These are phyloP conservation scores for Pocota personata DNA, from an alignment of 2,888 invertebrate species.

Conservation along the genomic window DNA sequence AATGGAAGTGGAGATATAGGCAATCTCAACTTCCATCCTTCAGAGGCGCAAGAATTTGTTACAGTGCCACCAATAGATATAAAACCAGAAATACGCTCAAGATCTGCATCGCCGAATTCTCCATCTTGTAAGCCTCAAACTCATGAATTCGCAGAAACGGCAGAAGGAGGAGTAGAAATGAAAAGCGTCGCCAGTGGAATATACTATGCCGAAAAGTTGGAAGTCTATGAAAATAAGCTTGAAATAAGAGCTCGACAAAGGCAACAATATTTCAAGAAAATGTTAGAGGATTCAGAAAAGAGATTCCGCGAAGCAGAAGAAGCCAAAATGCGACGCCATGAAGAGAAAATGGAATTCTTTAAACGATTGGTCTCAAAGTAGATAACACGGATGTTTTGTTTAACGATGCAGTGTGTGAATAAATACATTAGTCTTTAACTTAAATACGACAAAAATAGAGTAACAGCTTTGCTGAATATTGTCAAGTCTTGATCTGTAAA, in stretches of 20 bases:
- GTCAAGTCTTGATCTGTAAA: no score
- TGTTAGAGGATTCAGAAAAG: neutral
- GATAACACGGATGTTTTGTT: no score
- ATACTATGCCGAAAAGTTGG: neutral
- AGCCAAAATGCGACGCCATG: neutral
- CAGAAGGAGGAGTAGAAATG: no score
- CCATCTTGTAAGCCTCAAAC: neutral
- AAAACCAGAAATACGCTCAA: neutral
- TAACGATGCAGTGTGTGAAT: no score
- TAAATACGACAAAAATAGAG: no score
- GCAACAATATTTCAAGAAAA: neutral
- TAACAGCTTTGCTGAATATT: no score
- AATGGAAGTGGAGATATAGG: no score
- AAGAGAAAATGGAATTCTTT: neutral
- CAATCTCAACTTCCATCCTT: no score
- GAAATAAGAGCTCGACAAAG: neutral
- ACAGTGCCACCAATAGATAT: no score
- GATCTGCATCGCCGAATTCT: neutral
- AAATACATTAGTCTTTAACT: no score
- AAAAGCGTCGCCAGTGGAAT: neutral
- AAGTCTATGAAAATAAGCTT: neutral
- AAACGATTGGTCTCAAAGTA: neutral
- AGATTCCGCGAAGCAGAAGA: neutral
- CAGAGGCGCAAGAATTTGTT: no score
- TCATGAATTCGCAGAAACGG: neutral